Conservation (phyloP, 2,797 vertebrate species). For the Hipposideros larvatus region DNA sequence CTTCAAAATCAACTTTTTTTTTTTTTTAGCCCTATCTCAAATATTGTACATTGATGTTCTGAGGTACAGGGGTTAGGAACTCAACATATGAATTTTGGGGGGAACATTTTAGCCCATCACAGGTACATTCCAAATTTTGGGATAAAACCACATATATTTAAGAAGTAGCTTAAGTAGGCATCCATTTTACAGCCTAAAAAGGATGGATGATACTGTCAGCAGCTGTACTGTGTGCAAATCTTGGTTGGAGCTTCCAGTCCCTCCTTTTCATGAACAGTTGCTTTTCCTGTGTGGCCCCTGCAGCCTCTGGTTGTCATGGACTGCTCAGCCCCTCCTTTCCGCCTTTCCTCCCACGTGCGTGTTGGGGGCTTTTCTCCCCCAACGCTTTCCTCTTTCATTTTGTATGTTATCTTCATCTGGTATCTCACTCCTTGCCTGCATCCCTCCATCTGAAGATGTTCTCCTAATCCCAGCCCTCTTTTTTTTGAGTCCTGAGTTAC, state of each 20-base stretch:
- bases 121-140: background rate
- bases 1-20: background rate
- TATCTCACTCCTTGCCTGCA: background rate
- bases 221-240: background rate
- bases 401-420: background rate
- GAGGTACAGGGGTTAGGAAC: background rate
- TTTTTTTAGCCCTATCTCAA: background rate
- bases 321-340: rapidly evolving
- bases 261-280: background rate
- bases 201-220: background rate
- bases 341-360: background rate
- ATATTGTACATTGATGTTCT: background rate
- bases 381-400: background rate
- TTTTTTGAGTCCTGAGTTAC: background rate
- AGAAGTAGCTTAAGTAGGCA: background rate
- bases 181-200: background rate
- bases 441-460: too few relatives aligned
- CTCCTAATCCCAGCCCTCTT: background rate
- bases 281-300: rapidly evolving
- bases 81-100: background rate
- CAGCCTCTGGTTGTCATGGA: too few relatives aligned
- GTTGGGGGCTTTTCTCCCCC: background rate
- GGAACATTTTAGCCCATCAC: background rate
- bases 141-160: background rate
- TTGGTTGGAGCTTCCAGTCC: background rate